A percentile compares a stretch with the other conserved stretches of the same genome.
Evolutionary conservation across 1,140 invertebrate genomes (phyloP).

Genomic region (Wiebesia pumilae): DNA sequence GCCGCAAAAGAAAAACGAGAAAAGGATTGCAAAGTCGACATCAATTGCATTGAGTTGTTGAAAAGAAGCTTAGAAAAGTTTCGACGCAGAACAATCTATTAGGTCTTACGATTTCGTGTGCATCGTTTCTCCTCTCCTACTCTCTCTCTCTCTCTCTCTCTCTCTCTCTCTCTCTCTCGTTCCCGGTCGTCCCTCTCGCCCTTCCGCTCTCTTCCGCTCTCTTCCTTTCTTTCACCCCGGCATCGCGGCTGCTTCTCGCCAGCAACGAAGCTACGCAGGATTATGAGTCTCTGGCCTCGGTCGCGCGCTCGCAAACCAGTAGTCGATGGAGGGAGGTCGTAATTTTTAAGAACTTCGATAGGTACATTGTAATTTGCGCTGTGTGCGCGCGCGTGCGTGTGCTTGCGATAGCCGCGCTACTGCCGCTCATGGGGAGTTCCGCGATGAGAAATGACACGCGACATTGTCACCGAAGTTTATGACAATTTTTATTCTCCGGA

Average conservation of each 20-base stretch:
- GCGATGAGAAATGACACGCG: constrained; percentile 46
- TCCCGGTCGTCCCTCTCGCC: not conserved
- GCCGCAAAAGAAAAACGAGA: too few species aligned
- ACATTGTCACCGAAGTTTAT: constrained; percentile 45
- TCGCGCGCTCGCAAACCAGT: constrained; percentile 39
- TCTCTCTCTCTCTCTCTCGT: not conserved
- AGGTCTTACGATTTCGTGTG: not conserved
- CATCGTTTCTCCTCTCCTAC: not conserved
- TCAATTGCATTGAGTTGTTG: too few species aligned
- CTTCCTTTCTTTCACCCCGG: not conserved
- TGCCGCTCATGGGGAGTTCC: not conserved
- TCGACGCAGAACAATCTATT: not conserved
- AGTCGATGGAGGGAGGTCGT: constrained; percentile 30
- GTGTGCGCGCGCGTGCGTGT: not conserved
- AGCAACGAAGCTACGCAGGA: too few species aligned
- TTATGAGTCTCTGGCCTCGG: not conserved
- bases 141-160: not conserved
- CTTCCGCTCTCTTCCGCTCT: constrained; percentile 19
- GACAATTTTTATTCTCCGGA: not conserved
- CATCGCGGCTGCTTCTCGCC: constrained; percentile 51
- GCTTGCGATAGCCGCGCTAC: constrained; percentile 33
- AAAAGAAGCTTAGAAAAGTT: too few species aligned
- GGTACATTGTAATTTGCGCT: constrained; percentile 50
- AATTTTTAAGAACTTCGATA: constrained; percentile 51
- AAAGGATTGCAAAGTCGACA: too few species aligned